Evolutionary conservation across 2,888 invertebrate genomes (phyloP).

Genomic region (Andrena camellia): DNA sequence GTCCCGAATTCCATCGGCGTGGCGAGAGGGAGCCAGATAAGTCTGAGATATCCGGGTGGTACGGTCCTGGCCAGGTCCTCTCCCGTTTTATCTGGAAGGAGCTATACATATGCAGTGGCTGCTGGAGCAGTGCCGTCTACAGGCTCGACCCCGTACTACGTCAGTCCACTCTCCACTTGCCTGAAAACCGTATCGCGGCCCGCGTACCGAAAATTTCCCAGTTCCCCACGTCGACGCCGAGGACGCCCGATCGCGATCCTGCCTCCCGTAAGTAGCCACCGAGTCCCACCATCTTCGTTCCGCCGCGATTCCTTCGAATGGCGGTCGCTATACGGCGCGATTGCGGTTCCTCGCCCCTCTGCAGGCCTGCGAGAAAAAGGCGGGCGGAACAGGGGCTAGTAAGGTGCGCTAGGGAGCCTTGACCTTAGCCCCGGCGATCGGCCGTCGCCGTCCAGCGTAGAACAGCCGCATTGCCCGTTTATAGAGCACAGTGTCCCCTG

Average conservation of each 20-base stretch:
- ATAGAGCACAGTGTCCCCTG: slow-evolving; percentile 36
- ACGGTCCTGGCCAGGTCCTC: slow-evolving; percentile 60
- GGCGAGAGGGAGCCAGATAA: slow-evolving; percentile 11
- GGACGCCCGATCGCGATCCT: not conserved
- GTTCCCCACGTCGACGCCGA: not conserved
- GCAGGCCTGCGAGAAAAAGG: not conserved
- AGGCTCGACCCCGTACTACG: slow-evolving; percentile 76
- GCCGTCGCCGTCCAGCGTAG: not conserved
- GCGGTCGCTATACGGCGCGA: not conserved
- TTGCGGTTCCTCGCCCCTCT: too few species aligned
- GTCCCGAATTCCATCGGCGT: too few species aligned
- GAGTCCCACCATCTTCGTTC: not conserved
- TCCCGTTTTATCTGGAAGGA: slow-evolving; percentile 45
- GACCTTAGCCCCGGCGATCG: slow-evolving; percentile 48
- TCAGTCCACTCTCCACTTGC: slow-evolving; percentile 77
- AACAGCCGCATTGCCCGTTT: not conserved
- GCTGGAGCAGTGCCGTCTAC: slow-evolving; percentile 77
- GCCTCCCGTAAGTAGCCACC: slow-evolving; percentile 29
- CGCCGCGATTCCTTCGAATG: not conserved
- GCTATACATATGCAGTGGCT: slow-evolving; percentile 44
- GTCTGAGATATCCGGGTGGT: slow-evolving; percentile 16
- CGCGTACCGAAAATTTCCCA: slow-evolving; percentile 67
- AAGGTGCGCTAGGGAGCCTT: slow-evolving; percentile 30
- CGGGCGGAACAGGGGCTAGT: slow-evolving; percentile 10
- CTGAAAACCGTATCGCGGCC: slow-evolving; percentile 77